Evolutionary conservation across 2,888 invertebrate genomes (phyloP), one percentile per base, ranked within the genome.

Genomic region (Drosophila hamatofila): DNA sequence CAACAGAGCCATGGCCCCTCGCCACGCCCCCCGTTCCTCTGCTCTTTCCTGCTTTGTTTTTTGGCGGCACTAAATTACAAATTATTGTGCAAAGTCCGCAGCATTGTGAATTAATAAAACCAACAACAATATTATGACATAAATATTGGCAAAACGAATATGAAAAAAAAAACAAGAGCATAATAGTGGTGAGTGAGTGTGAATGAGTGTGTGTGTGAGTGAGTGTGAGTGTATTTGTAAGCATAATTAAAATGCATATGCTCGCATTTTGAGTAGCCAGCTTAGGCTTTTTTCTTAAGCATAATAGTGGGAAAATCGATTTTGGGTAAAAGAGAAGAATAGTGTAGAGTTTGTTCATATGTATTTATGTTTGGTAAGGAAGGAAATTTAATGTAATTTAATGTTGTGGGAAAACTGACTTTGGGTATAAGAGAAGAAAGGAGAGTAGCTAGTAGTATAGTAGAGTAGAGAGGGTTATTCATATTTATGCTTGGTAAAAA

Each of bases 111-210:
- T 79, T 72, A 72, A 69, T 68, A 77, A 69, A 77, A 59, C 65
- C 64, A 75, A 77, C 58, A 73, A 69, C 78, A 64, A 76, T 70
- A 79, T 79, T 73, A 84, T 83, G 84, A 79, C 79, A 84, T 73
- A 69, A 75, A 78, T 71, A 70, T 78, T 75, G 64, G 72, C 71
- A 62, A 75, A 79, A 72, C 48, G 16, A 35, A 61, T 61, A 35
- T 54, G 14, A 51, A 41, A 80, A 30, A 25, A 14, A 51, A 41
- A 39, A 76, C 42, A 71, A 72, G 66, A 73, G 68, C 70, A 73
- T 69, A 59, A 65, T 44, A 61, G 35, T 11, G 37, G 23, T 16
- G 8, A 21, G 37, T 46, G 14, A 27, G 3, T 42, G 0, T 16
- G 11, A 30, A 30, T 35, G 35, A 16, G 6, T 35, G 16, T 14